phyloP scores from a whole-genome alignment of 2,113 vertebrate genomes.

The Caloenas nicobarica region DNA sequence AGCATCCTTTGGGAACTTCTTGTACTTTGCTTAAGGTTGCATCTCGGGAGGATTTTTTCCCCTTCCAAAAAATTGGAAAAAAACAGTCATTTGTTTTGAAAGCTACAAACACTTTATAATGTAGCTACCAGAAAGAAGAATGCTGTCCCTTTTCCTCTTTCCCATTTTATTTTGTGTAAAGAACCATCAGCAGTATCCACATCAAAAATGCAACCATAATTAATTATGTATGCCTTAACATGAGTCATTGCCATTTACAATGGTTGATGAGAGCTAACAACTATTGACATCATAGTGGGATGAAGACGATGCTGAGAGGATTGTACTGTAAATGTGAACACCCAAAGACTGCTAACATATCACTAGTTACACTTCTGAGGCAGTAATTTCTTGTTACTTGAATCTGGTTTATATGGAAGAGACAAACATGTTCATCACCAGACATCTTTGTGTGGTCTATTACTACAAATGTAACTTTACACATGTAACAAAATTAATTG shows the following conservation, averaged over 20 bases:
- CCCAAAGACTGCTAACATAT: neutral
- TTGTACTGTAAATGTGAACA: neutral
- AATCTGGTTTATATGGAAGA: fast-evolving
- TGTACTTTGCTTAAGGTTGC: constrained; percentile 52
- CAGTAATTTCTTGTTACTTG: neutral
- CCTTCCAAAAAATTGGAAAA: neutral
- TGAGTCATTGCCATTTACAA: neutral
- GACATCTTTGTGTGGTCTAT: fast-evolving
- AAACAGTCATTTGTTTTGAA: neutral
- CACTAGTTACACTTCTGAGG: neutral
- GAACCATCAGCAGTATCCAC: neutral
- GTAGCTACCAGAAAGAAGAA: neutral
- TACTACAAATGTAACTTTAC: neutral
- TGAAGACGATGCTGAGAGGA: neutral
- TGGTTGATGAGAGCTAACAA: neutral
- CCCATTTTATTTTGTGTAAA: neutral
- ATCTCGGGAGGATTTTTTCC: neutral
- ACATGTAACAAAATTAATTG: neutral
- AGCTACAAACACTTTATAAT: neutral
- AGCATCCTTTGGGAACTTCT: constrained; percentile 60
- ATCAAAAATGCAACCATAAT: neutral
- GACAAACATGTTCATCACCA: no score
- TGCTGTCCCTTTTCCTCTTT: neutral
- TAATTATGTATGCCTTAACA: neutral
- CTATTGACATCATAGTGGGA: neutral